These are phyloP conservation scores for Julus scanicus DNA, from an alignment of 2,888 invertebrate species.

Conservation along the genomic window DNA sequence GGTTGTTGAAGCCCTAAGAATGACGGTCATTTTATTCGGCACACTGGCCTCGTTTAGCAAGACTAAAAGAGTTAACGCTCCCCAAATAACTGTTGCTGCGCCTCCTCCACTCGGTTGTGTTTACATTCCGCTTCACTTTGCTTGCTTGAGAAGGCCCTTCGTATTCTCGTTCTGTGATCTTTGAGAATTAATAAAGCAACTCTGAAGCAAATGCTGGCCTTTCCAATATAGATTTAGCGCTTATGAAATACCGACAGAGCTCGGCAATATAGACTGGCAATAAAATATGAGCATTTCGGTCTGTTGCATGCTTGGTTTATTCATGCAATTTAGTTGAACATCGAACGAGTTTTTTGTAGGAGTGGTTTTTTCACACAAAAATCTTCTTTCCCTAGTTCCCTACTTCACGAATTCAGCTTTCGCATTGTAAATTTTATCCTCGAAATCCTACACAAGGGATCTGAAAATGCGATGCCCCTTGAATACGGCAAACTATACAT, in stretches of 20 bases:
- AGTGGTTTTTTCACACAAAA: not conserved
- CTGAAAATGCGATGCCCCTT: not conserved
- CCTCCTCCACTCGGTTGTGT: not conserved
- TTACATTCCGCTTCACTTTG: slow-evolving; percentile 47
- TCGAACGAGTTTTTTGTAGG: not conserved
- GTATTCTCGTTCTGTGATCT: slow-evolving; percentile 43
- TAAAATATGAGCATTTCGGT: slow-evolving; percentile 24
- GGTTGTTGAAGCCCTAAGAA: not conserved
- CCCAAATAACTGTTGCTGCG: slow-evolving; percentile 27
- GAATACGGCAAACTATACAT: not conserved
- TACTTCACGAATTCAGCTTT: too few species aligned
- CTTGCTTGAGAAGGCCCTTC: not conserved
- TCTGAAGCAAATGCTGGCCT: not conserved
- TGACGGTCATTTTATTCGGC: not conserved
- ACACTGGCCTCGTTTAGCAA: not conserved
- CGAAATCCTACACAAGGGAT: not conserved
- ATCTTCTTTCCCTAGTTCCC: too few species aligned
- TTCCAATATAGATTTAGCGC: not conserved
- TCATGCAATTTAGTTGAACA: not conserved
- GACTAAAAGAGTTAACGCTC: not conserved
- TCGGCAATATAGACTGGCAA: slow-evolving; percentile 9
- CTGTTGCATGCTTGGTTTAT: not conserved
- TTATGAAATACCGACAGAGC: slow-evolving; percentile 10
- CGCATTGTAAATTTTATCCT: too few species aligned
- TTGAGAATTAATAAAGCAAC: slow-evolving; percentile 34